Percentiles rank a stretch among this genome's conserved stretches.
phyloP scores from a whole-genome alignment of 2,113 vertebrate species.

The Melanerpes aurifrons region DNA sequence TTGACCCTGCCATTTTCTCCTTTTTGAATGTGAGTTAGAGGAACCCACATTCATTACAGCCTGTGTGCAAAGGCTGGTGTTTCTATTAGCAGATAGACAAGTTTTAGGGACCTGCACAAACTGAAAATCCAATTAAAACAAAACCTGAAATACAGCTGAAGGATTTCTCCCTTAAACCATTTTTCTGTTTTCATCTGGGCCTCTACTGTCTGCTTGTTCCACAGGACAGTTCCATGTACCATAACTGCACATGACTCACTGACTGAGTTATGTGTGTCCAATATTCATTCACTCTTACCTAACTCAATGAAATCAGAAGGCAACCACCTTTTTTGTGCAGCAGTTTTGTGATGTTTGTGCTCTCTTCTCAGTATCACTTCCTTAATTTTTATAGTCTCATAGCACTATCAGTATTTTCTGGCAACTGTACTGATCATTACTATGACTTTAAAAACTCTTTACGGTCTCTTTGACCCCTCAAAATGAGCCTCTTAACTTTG shows the following conservation, averaged over 20 bases:
- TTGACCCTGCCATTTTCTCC: background rate
- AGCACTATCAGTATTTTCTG: background rate
- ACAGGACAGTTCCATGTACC: background rate
- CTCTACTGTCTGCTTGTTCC: background rate
- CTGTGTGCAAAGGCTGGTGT: background rate
- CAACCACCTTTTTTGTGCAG: background rate
- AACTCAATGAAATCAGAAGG: background rate
- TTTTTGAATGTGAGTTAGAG: background rate
- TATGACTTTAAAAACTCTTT: conserved; percentile 21
- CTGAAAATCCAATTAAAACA: background rate
- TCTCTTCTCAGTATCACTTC: background rate
- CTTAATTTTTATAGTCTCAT: background rate
- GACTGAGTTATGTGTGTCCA: background rate
- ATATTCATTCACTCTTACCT: background rate
- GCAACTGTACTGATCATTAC: background rate
- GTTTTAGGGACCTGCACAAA: background rate
- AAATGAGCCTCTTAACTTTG: conserved; percentile 29
- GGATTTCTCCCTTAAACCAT: background rate
- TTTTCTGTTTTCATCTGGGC: background rate
- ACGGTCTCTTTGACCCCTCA: background rate
- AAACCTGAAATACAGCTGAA: background rate
- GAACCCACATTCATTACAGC: background rate
- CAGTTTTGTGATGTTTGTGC: background rate
- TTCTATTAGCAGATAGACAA: background rate
- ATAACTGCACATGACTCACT: background rate